Evolutionary conservation across 2,888 invertebrate species (phyloP), one percentile per base, ranked within the genome.

Genomic region (Flexamia atlantica): DNA sequence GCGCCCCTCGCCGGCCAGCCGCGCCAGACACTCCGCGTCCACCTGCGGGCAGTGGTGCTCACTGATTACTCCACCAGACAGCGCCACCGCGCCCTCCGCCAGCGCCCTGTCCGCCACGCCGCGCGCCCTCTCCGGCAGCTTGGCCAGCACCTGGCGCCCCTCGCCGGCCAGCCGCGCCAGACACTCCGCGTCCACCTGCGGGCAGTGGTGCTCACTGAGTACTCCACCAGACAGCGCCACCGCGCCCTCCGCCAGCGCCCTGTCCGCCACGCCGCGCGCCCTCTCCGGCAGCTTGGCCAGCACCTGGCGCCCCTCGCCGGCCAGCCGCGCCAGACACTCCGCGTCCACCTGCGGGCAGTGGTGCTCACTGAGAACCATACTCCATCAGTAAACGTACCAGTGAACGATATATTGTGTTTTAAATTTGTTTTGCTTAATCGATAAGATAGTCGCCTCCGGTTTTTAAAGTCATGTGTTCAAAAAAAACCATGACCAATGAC

Each of bases 1-100:
- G 25, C 23, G 53, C 36, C 60, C 84, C 36, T 42, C 83, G 42
- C 2, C 36, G 23, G 36, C 46, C 81, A 53, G 64, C 12, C 46
- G 57, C 9, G 17, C 30, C 57, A 83, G n/a, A 23, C 82, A 83
- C 32, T 53, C 36, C 23, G 20, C 40, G 42, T 83, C 82, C 7
- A 36, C 40, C 79, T 79, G 57, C 4, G 36, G 36, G 9, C 36
- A 36, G 36, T n/a, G n/a, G n/a, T n/a, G n/a, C n/a, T n/a, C n/a
- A n/a, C n/a, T n/a, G n/a, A n/a, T n/a, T n/a, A n/a, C n/a, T n/a
- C 72, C 20, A 89, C 92, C 95, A 81, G 95, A 95, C 88, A 95
- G 95, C 86, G 94, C 94, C 20, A 30, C 20, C 32, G n/a, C 80
- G 12, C 50, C 20, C 20, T 14, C 32, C 3, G 46, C 79, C 80